These are phyloP conservation scores for Emydocephalus ijimae DNA, from an alignment of 2,113 vertebrate genomes.

Conservation along the genomic window DNA sequence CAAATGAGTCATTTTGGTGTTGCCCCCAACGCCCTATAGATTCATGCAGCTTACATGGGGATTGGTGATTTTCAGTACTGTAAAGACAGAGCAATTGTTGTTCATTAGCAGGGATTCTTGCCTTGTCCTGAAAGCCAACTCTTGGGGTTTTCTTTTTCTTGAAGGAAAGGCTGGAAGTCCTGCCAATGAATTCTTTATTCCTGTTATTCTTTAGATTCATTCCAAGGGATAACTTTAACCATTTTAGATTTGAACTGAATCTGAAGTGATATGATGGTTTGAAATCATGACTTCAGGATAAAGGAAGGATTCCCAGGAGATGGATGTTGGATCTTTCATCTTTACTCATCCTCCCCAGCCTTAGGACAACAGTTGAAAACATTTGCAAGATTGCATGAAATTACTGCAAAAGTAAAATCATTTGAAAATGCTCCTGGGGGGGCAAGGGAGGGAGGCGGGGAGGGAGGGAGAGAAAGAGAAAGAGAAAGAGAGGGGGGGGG, in stretches of 20 bases:
- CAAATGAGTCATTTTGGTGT: neutral
- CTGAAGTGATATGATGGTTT: neutral
- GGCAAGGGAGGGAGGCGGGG: fast-evolving
- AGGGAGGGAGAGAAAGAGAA: no score
- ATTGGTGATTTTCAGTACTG: neutral
- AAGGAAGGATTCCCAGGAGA: neutral
- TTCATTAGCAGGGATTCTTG: neutral
- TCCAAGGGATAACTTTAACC: neutral
- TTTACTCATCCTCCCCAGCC: neutral
- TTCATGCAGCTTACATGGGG: neutral
- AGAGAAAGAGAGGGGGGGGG: no score
- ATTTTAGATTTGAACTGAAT: neutral
- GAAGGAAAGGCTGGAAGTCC: neutral
- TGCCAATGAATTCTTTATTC: neutral
- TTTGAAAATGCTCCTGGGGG: neutral
- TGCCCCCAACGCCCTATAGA: neutral
- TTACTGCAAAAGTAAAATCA: neutral
- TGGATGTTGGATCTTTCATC: neutral
- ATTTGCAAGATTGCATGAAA: neutral
- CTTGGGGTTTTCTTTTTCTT: neutral
- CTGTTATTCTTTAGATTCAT: neutral
- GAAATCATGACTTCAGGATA: neutral
- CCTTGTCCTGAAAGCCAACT: neutral
- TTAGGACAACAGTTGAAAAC: neutral
- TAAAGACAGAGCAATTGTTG: neutral